phyloP scores from a whole-genome alignment of 2,113 vertebrate species.

The Alosa alosa region DNA sequence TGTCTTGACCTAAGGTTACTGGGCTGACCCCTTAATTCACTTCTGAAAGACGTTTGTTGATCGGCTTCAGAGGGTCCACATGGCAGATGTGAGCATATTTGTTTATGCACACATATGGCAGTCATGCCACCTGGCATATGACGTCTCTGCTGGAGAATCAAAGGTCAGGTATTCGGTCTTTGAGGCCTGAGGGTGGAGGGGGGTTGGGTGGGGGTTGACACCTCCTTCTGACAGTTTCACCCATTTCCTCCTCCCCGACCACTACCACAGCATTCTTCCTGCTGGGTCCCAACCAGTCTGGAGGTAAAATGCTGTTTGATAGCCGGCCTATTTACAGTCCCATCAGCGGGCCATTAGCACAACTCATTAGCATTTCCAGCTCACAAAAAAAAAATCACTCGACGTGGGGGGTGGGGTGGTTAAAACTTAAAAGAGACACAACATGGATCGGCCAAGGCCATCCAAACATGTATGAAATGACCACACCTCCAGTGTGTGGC shows the following conservation, averaged over 20 bases:
- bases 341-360: constrained; percentile 43
- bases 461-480: constrained; percentile 50
- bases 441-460: constrained; percentile 4
- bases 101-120: background rate
- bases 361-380: constrained; percentile 39
- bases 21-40: background rate
- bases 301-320: constrained; percentile 34
- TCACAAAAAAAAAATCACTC: background rate
- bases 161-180: background rate
- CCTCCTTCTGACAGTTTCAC: background rate
- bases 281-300: constrained; percentile 31
- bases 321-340: constrained; percentile 31
- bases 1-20: background rate
- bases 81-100: background rate
- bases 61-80: background rate
- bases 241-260: background rate
- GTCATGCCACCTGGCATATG: background rate
- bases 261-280: constrained; percentile 7
- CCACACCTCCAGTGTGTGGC: constrained; percentile 42
- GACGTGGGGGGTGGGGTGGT: too few relatives aligned
- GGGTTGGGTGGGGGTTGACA: too few relatives aligned
- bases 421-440: constrained; percentile 28
- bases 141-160: background rate
- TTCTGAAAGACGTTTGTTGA: constrained; percentile 1
- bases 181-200: background rate